Base-by-base conservation (phyloP, 2,888 invertebrate genomes). In the Brenthis hecate region DNA sequence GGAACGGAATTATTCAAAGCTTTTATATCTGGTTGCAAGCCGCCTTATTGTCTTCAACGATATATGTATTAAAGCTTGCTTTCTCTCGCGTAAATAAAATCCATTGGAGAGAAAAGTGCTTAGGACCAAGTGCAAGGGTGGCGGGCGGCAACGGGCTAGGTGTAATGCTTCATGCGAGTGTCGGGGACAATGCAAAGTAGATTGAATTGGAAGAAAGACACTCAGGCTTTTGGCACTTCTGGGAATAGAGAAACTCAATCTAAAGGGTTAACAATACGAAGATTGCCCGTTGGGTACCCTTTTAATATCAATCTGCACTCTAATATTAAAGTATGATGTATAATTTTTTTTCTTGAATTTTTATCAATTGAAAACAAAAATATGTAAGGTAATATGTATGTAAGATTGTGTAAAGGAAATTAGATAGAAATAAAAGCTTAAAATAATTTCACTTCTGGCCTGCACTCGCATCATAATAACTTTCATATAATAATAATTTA, bases 41-140 rank as follows among this genome's bases (percentile, higher is more conserved):
- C 89, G 89, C 84, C 91, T 90, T 91, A 92, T 92, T 92, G 92
- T 92, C 90, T 92, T 87, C 87, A 78, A 85, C 81, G 87, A 91
- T 91, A 88, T 91, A 91, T 88, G 91, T 92, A 91, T 91, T 91
- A 91, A 86, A 85, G 89, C 88, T 89, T 90, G 91, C 91, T 91
- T 89, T 90, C 90, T 91, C 89, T 92, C 90, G 90, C 88, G 92
- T 92, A 92, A 92, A 92, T 92, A 92, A 91, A 92, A 91, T 90
- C 88, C 85, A 91, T 87, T 83, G 89, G 84, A 84, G 85, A 89
- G 87, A 86, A 88, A 69, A 68, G 89, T 87, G 87, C 81, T 88
- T 83, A 81, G 83, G 76, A 85, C 85, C 85, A 88, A 89, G 86
- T 89, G 89, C 89, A 90, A 81, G 77, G 77, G 78, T 82, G 81